Conservation (phyloP, 2,113 vertebrate genomes). For the Tetrao urogallus region DNA sequence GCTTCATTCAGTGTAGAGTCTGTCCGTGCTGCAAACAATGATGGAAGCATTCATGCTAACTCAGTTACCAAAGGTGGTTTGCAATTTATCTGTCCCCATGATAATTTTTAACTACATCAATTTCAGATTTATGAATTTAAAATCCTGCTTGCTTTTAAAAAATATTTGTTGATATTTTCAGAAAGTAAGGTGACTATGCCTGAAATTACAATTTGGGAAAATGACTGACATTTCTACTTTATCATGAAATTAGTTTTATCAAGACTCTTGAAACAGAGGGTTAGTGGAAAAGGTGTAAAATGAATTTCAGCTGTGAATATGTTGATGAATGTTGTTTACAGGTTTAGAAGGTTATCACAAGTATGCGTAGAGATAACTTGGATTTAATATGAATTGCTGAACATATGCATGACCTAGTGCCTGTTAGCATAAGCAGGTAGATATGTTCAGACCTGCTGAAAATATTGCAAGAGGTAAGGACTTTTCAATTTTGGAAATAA, state of each 20-base stretch:
- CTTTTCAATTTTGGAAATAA: constrained; percentile 23
- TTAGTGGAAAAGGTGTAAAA: constrained; percentile 48
- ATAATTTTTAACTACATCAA: neutral
- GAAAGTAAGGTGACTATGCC: neutral
- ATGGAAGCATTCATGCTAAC: neutral
- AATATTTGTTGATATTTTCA: neutral
- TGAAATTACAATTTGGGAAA: constrained; percentile 19
- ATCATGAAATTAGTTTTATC: constrained; percentile 48
- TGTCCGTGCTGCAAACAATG: neutral
- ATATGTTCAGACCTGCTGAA: constrained; percentile 2
- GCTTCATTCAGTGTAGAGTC: neutral
- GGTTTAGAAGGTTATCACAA: constrained; percentile 57
- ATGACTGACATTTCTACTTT: constrained; percentile 3
- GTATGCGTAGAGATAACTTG: constrained; percentile 31
- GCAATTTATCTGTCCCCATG: neutral
- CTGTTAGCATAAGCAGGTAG: neutral
- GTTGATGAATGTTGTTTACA: constrained; percentile 56
- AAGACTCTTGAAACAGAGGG: constrained; percentile 2
- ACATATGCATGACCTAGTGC: neutral
- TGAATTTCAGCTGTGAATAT: constrained; percentile 35
- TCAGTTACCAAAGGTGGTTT: neutral
- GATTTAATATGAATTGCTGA: constrained; percentile 57
- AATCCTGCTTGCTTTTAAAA: neutral
- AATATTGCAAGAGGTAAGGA: neutral
- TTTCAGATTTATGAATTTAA: neutral